Evolutionary conservation across 2,113 vertebrate species (phyloP), one percentile per base, ranked within the genome.

Genomic region (Haliaeetus leucogaster): DNA sequence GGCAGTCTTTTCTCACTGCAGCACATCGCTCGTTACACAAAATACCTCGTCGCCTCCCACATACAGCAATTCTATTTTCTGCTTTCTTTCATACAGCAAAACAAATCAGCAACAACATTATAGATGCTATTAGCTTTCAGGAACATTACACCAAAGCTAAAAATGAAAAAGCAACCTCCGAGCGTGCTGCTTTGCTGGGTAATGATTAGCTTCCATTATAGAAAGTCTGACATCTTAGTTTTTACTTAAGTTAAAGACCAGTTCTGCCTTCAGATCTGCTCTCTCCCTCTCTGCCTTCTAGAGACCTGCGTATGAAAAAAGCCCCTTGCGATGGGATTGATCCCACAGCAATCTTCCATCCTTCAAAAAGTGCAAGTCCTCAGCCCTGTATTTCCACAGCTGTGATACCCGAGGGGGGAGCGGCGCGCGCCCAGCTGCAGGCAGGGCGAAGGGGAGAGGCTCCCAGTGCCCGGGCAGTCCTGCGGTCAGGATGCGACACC

Each of bases 41-140:
- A 93, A 89, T 13, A 59, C 20, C 36, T 81, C 86, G 72, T 91
- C 7, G 58, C 95, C 95, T 96, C 96, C 95, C 73, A 95, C 96
- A 11, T 56, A 18, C 36, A 61, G 92, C 85, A 94, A 14, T 85
- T 85, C 93, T 92, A 73, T 96, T 96, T 96, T 97, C 93, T 93
- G 90, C 92, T 77, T 93, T 30, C 79, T 95, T 95, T 89, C 89
- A 68, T 74, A 55, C 17, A 90, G 82, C 83, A 95, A 96, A 95
- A 97, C 92, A 96, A 85, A 91, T 70, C 90, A 66, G 87, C 73
- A 93, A 56, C 40, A 14, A 34, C 86, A 68, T 93, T 91, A 77
- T 11, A 73, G 92, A 88, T 62, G 91, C 87, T 56, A 53, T 94
- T 95, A 95, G 93, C 93, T 94, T 87, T 82, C 87, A 82, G 84